A percentile compares a stretch with the other conserved stretches of the same genome.
Conservation (phyloP, 2,797 vertebrate genomes). For the Ibycter americanus region DNA sequence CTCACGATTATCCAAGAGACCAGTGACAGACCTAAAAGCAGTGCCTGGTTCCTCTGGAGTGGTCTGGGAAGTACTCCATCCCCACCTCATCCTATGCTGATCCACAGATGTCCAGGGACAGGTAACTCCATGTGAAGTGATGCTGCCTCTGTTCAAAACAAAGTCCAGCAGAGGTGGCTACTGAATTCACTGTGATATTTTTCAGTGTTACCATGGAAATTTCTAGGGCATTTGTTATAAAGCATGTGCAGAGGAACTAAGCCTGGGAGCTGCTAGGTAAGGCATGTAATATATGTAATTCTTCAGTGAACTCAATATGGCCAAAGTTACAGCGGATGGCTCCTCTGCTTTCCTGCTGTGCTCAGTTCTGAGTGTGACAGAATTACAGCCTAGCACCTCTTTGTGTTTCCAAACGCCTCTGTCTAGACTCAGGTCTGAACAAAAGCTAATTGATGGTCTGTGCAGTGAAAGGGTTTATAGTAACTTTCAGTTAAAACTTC, state of each 20-base stretch:
- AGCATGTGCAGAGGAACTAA: not conserved
- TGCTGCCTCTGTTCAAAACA: not conserved
- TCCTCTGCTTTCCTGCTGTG: not conserved
- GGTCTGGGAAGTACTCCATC: accelerated
- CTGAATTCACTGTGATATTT: not conserved
- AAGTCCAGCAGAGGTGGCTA: not conserved
- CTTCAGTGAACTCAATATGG: not conserved
- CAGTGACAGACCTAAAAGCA: not conserved
- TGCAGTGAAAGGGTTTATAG: not conserved
- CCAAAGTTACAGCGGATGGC: not conserved
- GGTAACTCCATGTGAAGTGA: not conserved
- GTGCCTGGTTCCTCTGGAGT: not conserved
- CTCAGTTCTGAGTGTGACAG: not conserved
- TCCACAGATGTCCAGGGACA: too few species aligned
- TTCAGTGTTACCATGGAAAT: not conserved
- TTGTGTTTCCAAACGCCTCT: not conserved
- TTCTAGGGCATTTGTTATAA: not conserved
- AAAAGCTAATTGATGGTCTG: not conserved
- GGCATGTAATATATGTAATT: not conserved
- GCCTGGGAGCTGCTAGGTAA: not conserved
- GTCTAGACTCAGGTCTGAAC: not conserved
- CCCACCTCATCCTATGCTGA: not conserved
- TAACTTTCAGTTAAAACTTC: not conserved
- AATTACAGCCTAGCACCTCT: not conserved
- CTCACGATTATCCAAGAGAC: accelerated